Evolutionary conservation across 1,140 invertebrate genomes (phyloP).

Genomic region (Himalopsyche phryganea): DNA sequence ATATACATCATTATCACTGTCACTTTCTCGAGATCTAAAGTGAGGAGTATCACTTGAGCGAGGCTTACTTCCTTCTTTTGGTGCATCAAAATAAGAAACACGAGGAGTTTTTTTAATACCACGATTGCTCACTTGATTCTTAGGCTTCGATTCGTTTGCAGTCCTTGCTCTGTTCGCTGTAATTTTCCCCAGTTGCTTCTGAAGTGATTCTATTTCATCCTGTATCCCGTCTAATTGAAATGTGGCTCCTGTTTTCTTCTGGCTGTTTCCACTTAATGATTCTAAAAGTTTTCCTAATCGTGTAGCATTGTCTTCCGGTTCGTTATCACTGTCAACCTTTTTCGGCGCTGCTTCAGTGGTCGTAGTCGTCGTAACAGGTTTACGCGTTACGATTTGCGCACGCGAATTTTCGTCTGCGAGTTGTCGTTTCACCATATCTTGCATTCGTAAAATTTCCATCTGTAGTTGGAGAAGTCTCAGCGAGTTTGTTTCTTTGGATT

Average conservation of each 20-base stretch:
- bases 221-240: conserved; percentile 11
- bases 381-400: not conserved
- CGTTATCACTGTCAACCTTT: not conserved
- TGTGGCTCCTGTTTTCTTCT: not conserved
- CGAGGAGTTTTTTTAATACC: not conserved
- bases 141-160: not conserved
- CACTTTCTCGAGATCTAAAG: not conserved
- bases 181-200: conserved; percentile 9
- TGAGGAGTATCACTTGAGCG: not conserved
- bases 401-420: not conserved
- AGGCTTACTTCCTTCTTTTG: too few species aligned
- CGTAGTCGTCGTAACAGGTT: not conserved
- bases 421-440: conserved; percentile 10
- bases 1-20: too few species aligned
- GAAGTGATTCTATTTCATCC: conserved; percentile 23
- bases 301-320: too few species aligned
- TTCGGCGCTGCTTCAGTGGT: not conserved
- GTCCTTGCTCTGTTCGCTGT: not conserved
- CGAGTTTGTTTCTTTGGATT: not conserved
- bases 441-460: conserved; percentile 12
- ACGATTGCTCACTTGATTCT: too few species aligned
- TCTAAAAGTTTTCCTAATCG: too few species aligned
- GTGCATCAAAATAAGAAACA: too few species aligned
- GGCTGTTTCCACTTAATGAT: not conserved
- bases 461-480: conserved; percentile 16